Evolutionary conservation across 2,888 invertebrate species (phyloP), one percentile per base, ranked within the genome.

Genomic region (Ectemnius cavifrons): DNA sequence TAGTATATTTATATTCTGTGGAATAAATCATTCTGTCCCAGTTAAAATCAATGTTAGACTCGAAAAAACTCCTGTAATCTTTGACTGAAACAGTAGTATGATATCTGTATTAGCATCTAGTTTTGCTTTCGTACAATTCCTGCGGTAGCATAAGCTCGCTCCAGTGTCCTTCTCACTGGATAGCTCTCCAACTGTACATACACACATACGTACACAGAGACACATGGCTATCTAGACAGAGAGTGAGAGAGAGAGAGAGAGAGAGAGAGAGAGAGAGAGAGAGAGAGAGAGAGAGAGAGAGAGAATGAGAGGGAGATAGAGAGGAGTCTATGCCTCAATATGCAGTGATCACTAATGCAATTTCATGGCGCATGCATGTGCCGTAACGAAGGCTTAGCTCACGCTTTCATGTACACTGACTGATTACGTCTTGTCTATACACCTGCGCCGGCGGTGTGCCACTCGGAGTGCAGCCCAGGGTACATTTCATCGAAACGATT

Each of bases 321-420:
- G 68, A 68, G 75, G 37, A 6, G 8, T 37, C 37, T 62, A 71
- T 20, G 73, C 76, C 77, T 78, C 82, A 74, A 82, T 82, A 78
- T 78, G 80, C 77, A 77, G 71, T 62, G 80, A 82, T 82, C 82
- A 61, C 80, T 82, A 82, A 82, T 80, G 82, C 82, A 80, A 82
- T 82, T 82, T 82, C 82, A 80, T 71, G 82, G 77, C 70, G 75
- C 71, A 64, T 79, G 76, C 76, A 80, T 71, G 77, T 79, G 82
- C 77, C 82, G 77, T 82, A 82, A 82, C 82, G 82, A 82, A 82
- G 82, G 82, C 82, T 80, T 80, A 80, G 82, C 78, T 79, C 82
- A 79, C 74, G 81, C 75, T 81, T 81, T 82, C 82, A 80, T 78
- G 65, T 76, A 71, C 70, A 62, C 75, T 67, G 75, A 81, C 81